Base-by-base conservation (phyloP, 2,888 invertebrate species). In the Coelinius sp. region DNA sequence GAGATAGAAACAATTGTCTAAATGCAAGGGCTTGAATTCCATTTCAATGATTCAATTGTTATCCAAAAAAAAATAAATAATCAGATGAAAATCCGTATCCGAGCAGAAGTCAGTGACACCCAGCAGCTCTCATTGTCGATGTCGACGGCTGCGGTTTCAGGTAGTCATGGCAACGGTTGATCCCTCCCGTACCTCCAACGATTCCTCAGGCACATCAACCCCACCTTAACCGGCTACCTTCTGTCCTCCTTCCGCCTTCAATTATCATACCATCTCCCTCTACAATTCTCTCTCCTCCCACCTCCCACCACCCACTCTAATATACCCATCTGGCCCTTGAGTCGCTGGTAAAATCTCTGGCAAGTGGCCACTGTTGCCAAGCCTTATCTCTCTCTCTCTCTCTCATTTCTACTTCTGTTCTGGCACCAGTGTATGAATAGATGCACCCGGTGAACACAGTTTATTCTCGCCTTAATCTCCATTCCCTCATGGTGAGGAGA, bases 91-190 rank as follows among this genome's bases (percentile, higher is more conserved):
- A 79, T 77, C 78, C 75, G 73, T 71, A 74, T 53, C 74, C 73
- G 77, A 77, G 83, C 84, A 84, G 86, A 84, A 86, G 87, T 87
- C 87, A 87, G 85, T 86, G 87, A 87, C 87, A 87, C 86, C 86
- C 86, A 83, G 8, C 86, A 83, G 8, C 63, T 84, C 80, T 81
- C 82, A 85, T 85, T 86, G 86, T 78, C 78, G 78, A 76, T 70
- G 74, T 74, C 75, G 82, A 77, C 80, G 81, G 82, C 84, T 84
- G 85, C 84, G 85, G 85, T 85, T 84, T 84, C 82, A 82, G 81
- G 86, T 86, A 85, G 81, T 81, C 85, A 87, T 87, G 85, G 87
- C 80, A 85, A 87, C 87, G 83, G 81, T 82, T 78, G 77, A 75
- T 77, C 70, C 72, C 76, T 65, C 66, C 71, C 68, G 65, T 68